Base-by-base conservation (phyloP, 23 tunicate genomes). In the Styela plicata region DNA sequence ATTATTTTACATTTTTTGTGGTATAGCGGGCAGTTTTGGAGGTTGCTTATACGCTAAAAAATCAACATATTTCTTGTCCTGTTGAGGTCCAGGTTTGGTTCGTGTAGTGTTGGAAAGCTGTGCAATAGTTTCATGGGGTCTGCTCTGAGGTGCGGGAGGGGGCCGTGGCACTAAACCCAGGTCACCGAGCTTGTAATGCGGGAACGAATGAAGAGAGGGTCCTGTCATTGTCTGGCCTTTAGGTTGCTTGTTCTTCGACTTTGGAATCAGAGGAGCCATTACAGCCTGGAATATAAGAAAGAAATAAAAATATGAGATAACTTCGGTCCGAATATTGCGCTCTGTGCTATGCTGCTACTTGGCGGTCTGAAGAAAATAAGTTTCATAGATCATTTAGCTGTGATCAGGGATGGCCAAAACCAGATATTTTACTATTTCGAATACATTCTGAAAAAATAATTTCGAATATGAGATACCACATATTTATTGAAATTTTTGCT, bases 161-260 rank as follows among this genome's bases (percentile, higher is more conserved):
- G 98, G 93, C 31, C 98, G 89, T 19, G 98, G 98, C 37, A 93
- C 89, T 36, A 93, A 78, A 7, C 98, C 98, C 23, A 93, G 84
- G 69, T 93, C 98, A 31, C 98, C 98, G 63, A 93, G 98, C 66
- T 88, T 81, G 83, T 93, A 93, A 63, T 93, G 98, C 2, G 98
- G 89, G 73, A 87, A 87, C 30, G 79, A 71, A 31, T 86, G 66
- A 25, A 68, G 84, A 24, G 83, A 28, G 27, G 85, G 85, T 34
- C 85, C 82, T 24, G 65, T 63, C 79, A 86, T 79, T 24, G 89
- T 57, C 34, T 92, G 83, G 2, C 57, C 36, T 34, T 87, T 84
- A 0, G 86, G 86, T 31, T 28, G 23, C 66, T 36, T 76, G 24
- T 77, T 62, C 16, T 85, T 62, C 52, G 84, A 88, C 34, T 88